These are phyloP conservation scores for Ruditapes philippinarum DNA, from an alignment of 1,140 invertebrate species.

Conservation along the genomic window DNA sequence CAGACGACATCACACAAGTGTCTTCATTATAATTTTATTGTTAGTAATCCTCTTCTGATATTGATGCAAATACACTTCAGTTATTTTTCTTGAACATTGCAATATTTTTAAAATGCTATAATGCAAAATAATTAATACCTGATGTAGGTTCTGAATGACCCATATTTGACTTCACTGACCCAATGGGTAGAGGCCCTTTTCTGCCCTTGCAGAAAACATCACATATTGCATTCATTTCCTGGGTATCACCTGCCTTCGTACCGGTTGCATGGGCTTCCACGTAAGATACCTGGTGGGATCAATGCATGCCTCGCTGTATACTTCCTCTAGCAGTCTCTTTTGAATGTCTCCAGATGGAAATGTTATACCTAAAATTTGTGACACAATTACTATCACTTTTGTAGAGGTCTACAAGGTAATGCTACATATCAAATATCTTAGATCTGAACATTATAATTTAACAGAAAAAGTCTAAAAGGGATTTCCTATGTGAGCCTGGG, in stretches of 20 bases:
- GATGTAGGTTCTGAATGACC: slow-evolving; percentile 98
- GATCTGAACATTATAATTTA: too few species aligned
- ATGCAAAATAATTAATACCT: slow-evolving; percentile 87
- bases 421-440: too few species aligned
- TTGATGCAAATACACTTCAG: too few species aligned
- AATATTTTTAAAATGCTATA: too few species aligned
- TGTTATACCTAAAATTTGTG: slow-evolving; percentile 91
- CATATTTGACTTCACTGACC: slow-evolving; percentile 99
- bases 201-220: slow-evolving; percentile 95
- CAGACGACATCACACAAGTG: too few species aligned
- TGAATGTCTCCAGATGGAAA: slow-evolving; percentile 96
- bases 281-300: slow-evolving; percentile 93
- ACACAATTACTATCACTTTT: too few species aligned
- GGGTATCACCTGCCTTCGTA: slow-evolving; percentile 96
- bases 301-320: slow-evolving; percentile 94
- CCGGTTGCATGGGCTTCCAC: slow-evolving; percentile 99
- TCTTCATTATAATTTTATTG: too few species aligned
- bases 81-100: too few species aligned
- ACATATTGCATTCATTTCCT: slow-evolving; percentile 97
- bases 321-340: slow-evolving; percentile 93
- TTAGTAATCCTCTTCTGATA: too few species aligned
- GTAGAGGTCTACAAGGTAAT: too few species aligned
- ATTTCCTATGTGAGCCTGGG: too few species aligned
- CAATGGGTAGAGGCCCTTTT: slow-evolving; percentile 93
- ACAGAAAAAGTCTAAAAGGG: too few species aligned